Evolutionary conservation across 2,888 invertebrate species (phyloP), one percentile per base, ranked within the genome.

Genomic region (Zaprionus bogoriensis): DNA sequence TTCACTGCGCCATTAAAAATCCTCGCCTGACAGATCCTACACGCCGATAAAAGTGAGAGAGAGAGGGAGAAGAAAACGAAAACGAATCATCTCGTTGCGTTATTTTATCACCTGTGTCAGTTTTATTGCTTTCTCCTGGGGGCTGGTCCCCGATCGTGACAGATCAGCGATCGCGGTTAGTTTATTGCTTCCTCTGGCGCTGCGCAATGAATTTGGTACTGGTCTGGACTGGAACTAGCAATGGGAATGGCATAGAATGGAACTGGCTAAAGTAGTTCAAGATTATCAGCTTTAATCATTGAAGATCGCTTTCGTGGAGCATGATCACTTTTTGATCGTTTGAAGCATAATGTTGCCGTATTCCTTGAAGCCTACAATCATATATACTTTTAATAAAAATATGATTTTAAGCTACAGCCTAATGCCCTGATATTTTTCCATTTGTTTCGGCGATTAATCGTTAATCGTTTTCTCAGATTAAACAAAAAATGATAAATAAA

Each of bases 31-130:
- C 59, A 65, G 88, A 88, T 83, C 66, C 77, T 67, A 84, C 82
- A 72, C 48, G 54, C 54, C 65, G 87, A 87, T 81, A 87, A n/a
- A n/a, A n/a, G n/a, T n/a, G n/a, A n/a, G n/a, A n/a, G n/a, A n/a
- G n/a, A n/a, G n/a, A 47, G 36, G 23, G 20, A 27, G 60, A 20
- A 27, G 22, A 19, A 44, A 36, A 22, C 12, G 23, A 17, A 59
- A 59, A 82, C 48, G 59, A 83, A 82, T 79, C 83, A 89, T 88
- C 71, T 89, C 76, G 79, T 89, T 84, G 72, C 74, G 78, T 85
- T 87, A 89, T 89, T 89, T 89, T 89, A 89, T 89, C 85, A 89
- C 88, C 72, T 72, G 61, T 74, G 76, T 78, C 87, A 80, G 22
- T 84, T 87, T 87, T 86, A 80, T 86, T 76, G 70, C 64, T 64